Base-by-base conservation (phyloP, 1,140 invertebrate species). In the Idris sp. region DNA sequence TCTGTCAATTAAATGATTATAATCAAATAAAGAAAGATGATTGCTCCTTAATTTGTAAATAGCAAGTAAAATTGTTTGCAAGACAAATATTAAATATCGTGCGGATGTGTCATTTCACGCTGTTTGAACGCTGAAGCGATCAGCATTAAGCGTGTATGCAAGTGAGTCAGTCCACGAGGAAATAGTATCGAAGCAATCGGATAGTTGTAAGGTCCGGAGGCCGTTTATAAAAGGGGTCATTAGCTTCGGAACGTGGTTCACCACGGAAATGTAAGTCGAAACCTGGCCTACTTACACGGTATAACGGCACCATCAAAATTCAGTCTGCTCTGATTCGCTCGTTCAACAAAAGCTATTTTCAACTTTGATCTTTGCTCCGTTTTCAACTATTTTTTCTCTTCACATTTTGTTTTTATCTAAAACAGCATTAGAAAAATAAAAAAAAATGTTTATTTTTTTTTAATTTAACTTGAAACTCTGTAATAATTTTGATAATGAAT, bases 101-200 rank as follows among this genome's bases (percentile, higher is more conserved):
- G 36, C 59, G 68, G 58, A 72, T 72, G 51, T 53, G 41, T 22
- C 41, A 62, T 72, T 72, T 72, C 35, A 73, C 53, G 69, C 59
- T 73, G 69, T 43, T 65, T 58, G 59, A 65, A 31, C 54, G 61
- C 44, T 74, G 44, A 67, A 74, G 49, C 69, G 51, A 65, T 67
- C 18, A 67, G 59, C 44, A 74, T 53, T 35, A 44, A 46, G 31
- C 46, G 41, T 30, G 58, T 49, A 62, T 40, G 33, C 33, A 43
- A 58, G 56, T 49, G 58, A 49, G 68, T 64, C 44, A 43, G 51
- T 30, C 69, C 38, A 65, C 69, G 31, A 65, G 69, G 61, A 74
- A 74, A 74, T 74, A 59, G 46, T 74, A 74, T 74, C 61, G 54
- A 74, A 74, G 38, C 69, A 73, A 65, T 65, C 59, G 38, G 59